Evolutionary conservation across 2,888 invertebrate species (phyloP), one percentile per base, ranked within the genome.

Genomic region (Molorchus minor): DNA sequence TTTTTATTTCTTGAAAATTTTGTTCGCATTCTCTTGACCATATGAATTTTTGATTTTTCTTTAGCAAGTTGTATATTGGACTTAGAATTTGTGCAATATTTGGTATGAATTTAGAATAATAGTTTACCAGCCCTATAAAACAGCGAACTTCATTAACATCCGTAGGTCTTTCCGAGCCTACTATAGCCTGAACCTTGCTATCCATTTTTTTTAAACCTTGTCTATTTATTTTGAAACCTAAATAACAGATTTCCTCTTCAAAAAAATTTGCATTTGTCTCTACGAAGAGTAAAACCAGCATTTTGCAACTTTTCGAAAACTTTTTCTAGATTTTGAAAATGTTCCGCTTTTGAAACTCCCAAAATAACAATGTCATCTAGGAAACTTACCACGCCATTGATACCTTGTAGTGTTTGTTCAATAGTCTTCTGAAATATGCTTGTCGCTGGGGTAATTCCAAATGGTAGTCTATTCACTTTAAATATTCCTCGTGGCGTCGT

Each of bases 401-500:
- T 25, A n/a, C 49, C 55, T 40, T 45, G 41, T 2, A 56, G 43
- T 3, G 36, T n/a, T 19, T 45, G 46, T 15, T 61, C 57, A 7
- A 61, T 47, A 8, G 20, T 35, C 33, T 25, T 41, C 17, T 52
- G 77, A 62, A 79, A 78, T 41, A 76, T 74, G 2, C 73, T 72
- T 7, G 75, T 72, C n/a, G 78, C 77, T 15, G 71, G 68, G 10
- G 29, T 58, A 2, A 30, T 30, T 1, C 80, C 80, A 67, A 71
- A 78, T 2, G 75, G 73, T 17, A 79, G 56, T 20, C 78, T 68
- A 35, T 75, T 75, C 35, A 74, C 72, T 13, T 63, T 56, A 58
- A 68, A 80, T 3, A 80, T 44, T 0, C 79, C 78, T 35, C 71
- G 71, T 33, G 75, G 77, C 0, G 79, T 79, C 15, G 65, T 69